phyloP scores from a whole-genome alignment of 2,888 invertebrate species.

The Noctua comes region DNA sequence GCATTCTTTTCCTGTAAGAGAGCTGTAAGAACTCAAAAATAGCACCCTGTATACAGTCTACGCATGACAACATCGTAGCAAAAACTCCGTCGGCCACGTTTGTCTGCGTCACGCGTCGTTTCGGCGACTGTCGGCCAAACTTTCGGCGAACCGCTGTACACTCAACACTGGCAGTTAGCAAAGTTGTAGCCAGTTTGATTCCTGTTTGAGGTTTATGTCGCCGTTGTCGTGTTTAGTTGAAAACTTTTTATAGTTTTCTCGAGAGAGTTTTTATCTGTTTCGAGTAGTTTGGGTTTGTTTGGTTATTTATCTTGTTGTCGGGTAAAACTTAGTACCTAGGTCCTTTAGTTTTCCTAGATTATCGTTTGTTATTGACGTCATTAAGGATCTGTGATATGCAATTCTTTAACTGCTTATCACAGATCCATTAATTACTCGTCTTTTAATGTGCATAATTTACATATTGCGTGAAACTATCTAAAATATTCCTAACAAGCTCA shows the following conservation, averaged over 20 bases:
- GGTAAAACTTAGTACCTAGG: neutral
- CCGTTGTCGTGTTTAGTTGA: conserved; percentile 41
- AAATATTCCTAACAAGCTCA: conserved; percentile 16
- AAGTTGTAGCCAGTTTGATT: conserved; percentile 49
- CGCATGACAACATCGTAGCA: conserved; percentile 18
- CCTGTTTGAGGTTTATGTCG: conserved; percentile 47
- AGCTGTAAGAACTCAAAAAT: neutral
- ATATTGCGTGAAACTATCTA: conserved; percentile 10
- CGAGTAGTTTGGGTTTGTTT: conserved; percentile 30
- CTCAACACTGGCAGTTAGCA: conserved; percentile 22
- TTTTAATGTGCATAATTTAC: neutral
- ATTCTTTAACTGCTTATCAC: neutral
- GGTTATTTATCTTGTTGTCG: too few species aligned
- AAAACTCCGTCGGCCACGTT: conserved; percentile 17
- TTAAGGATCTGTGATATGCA: too few species aligned
- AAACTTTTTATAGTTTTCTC: conserved; percentile 46
- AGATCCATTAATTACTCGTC: neutral
- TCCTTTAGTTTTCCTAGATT: neutral
- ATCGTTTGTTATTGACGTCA: neutral
- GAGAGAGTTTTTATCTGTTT: conserved; percentile 22
- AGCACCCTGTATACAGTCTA: conserved; percentile 22
- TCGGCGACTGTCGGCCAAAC: conserved; percentile 49
- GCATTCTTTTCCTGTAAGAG: neutral
- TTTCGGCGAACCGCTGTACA: conserved; percentile 31
- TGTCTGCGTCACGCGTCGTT: conserved; percentile 38